A percentile compares a stretch with the other conserved stretches of the same genome.
Conservation (phyloP, 2,797 vertebrate genomes). For the Dermochelys coriacea region DNA sequence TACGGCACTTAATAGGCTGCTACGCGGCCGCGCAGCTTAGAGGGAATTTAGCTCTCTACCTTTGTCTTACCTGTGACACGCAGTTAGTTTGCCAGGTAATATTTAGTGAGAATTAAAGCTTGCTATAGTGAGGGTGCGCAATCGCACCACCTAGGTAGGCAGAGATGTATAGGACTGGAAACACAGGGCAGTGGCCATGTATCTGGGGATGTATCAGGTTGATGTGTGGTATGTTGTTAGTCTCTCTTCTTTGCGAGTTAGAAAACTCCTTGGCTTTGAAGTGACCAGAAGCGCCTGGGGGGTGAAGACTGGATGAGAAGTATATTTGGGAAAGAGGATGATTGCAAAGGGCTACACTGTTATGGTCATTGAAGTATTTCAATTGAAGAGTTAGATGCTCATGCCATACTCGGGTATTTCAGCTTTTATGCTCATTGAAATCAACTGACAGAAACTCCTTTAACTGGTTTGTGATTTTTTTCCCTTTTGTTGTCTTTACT, state of each 20-base stretch:
- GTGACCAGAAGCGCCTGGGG: not conserved
- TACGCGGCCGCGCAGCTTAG: not conserved
- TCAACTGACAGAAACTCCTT: not conserved
- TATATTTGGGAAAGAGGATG: not conserved
- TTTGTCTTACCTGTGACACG: not conserved
- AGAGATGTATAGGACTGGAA: not conserved
- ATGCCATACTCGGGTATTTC: not conserved
- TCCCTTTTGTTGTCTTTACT: not conserved
- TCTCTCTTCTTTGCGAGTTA: not conserved
- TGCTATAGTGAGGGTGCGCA: not conserved
- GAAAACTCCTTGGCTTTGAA: not conserved
- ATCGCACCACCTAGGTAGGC: not conserved
- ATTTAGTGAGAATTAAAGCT: slow-evolving; percentile 5
- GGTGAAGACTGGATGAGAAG: not conserved
- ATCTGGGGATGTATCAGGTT: not conserved
- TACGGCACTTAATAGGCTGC: not conserved
- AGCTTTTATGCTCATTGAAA: not conserved
- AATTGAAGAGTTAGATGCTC: not conserved
- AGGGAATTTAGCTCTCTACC: not conserved
- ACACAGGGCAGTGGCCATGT: not conserved
- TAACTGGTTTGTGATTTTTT: not conserved
- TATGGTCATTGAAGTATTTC: not conserved
- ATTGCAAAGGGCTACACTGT: not conserved
- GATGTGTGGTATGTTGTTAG: not conserved
- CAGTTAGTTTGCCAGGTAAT: not conserved